These are phyloP conservation scores for Cavia porcellus DNA, from an alignment of 2,113 vertebrate species.

Conservation along the genomic window DNA sequence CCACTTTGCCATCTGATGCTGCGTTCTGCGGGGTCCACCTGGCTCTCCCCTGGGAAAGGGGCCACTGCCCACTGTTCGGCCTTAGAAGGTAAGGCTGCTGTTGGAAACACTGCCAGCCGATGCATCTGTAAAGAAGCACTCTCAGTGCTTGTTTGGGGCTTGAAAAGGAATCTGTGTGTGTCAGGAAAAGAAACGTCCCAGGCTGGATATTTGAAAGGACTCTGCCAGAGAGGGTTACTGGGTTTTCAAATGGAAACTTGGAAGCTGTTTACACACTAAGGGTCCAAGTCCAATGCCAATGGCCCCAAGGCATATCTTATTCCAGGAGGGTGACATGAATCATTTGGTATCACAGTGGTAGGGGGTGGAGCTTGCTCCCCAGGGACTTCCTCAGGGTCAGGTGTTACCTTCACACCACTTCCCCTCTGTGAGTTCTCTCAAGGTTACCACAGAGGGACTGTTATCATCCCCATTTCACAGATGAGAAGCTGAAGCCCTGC, in stretches of 20 bases:
- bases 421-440: not conserved
- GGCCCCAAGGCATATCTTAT: not conserved
- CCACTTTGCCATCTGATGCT: not conserved
- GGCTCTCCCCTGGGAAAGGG: not conserved
- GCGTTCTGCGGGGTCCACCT: not conserved
- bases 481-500: not conserved
- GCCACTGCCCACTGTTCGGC: no score
- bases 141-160: not conserved
- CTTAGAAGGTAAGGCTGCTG: not conserved
- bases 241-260: not conserved
- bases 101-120: no score
- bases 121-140: not conserved
- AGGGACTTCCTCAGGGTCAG: not conserved
- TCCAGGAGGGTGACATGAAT: not conserved
- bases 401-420: not conserved
- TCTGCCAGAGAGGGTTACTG: not conserved
- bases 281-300: not conserved
- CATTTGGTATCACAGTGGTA: not conserved
- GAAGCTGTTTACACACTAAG: not conserved
- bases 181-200: not conserved
- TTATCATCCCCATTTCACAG: not conserved
- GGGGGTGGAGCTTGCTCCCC: not conserved
- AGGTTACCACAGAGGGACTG: fast-evolving
- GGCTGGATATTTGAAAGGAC: not conserved
- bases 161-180: not conserved